Conservation (phyloP, 2,888 invertebrate species). For the Ethmia dodecea region DNA sequence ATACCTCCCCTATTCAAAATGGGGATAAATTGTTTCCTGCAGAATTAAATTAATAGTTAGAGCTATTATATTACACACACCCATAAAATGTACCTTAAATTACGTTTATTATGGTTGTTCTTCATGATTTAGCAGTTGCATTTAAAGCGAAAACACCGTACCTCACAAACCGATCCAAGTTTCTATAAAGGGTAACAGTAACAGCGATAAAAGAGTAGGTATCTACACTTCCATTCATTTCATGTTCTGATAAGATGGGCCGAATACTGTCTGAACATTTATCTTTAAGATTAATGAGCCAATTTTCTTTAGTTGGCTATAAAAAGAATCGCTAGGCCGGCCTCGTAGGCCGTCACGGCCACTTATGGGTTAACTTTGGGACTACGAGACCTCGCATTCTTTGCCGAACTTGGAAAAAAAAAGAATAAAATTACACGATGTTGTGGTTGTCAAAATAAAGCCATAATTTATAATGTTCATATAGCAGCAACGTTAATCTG, state of each 20-base stretch:
- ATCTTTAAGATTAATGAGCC: conserved; percentile 77
- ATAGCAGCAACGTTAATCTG: no score
- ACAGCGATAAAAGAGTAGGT: conserved; percentile 49
- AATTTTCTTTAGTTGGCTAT: conserved; percentile 77
- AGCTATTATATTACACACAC: no score
- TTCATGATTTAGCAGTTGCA: no score
- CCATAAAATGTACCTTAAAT: no score
- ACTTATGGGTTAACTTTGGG: conserved; percentile 54
- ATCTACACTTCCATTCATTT: conserved; percentile 64
- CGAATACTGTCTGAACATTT: conserved; percentile 74
- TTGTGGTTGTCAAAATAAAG: conserved; percentile 3
- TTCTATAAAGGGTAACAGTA: conserved; percentile 28
- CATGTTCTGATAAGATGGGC: conserved; percentile 68
- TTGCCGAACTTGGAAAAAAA: conserved; percentile 19
- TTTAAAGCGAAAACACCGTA: no score
- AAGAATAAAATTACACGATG: conserved; percentile 3
- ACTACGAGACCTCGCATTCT: conserved; percentile 35
- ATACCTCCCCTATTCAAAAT: no score
- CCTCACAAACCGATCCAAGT: conserved; percentile 26
- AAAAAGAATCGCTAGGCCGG: conserved; percentile 72
- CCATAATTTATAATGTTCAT: no score
- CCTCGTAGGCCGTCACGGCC: conserved; percentile 50
- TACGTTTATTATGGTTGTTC: no score
- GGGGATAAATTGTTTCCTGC: no score
- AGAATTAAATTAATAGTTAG: no score